Evolutionary conservation across 2,888 invertebrate genomes (phyloP), one percentile per base, ranked within the genome.

Genomic region (Morpho helenor): DNA sequence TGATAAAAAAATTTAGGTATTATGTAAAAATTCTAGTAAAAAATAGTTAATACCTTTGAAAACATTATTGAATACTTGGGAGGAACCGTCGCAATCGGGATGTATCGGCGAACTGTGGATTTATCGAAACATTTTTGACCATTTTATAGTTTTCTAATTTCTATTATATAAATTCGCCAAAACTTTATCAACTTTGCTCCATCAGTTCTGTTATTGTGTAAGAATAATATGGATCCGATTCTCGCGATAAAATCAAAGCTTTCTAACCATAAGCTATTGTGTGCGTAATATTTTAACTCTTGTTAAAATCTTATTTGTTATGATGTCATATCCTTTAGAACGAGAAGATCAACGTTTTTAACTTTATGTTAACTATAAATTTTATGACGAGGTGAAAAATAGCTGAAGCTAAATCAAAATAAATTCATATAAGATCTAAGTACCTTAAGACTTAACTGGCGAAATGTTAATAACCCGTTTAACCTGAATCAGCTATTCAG

Each of bases 111-210:
- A 80, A 88, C 89, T 89, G 89, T 86, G 87, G 75, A 76, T 75
- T 68, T 74, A 71, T 68, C 68, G 66, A 69, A 70, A 68, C 66
- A 76, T 70, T 75, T 78, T 79, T 73, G 76, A 77, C 80, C 83
- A 68, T 87, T 90, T 85, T 89, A 89, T 89, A 89, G 82, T 87
- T 81, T 84, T 84, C 77, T 73, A 77, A 82, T 78, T 72, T 70
- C 73, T 77, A 80, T 87, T 88, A 85, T 79, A 87, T 87, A 87
- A 89, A 87, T 71, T 76, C 63, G 68, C 71, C 76, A 80, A 79
- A 82, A 75, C 69, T 74, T 68, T 76, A 75, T 73, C 76, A 74
- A 76, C 74, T 73, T 67, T 66, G 62, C 61, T 60, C 60, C 61
- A 63, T 65, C 60, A 46, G 56, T 66, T 62, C 58, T 57, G 66